Percentiles rank a stretch among this genome's conserved stretches.
These are phyloP conservation scores for Drosophila arizonae DNA, from an alignment of 1,140 invertebrate genomes.

Conservation along the genomic window DNA sequence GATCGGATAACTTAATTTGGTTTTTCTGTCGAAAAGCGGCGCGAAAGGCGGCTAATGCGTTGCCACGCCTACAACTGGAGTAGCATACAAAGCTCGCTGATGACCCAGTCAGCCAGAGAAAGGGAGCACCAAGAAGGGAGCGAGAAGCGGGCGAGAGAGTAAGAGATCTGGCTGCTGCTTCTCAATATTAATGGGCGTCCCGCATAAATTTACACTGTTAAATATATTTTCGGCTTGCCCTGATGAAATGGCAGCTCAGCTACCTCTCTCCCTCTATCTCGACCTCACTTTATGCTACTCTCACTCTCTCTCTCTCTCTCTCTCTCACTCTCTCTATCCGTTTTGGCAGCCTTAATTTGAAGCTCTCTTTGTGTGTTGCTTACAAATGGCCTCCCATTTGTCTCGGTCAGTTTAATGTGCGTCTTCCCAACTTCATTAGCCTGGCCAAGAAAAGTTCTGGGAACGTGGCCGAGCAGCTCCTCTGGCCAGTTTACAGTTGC, in stretches of 20 bases:
- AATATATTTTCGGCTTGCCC: slow-evolving; percentile 28
- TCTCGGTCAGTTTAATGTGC: slow-evolving; percentile 73
- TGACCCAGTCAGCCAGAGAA: slow-evolving; percentile 21
- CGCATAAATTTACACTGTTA: slow-evolving; percentile 44
- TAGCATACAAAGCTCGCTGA: slow-evolving; percentile 10
- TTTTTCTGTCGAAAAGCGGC: slow-evolving; percentile 47
- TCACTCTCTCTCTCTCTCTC: not conserved
- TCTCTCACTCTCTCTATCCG: not conserved
- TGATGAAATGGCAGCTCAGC: slow-evolving; percentile 21
- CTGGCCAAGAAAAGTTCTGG: slow-evolving; percentile 38
- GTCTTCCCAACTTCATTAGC: slow-evolving; percentile 65
- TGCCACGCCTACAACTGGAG: slow-evolving; percentile 44
- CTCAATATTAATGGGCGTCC: slow-evolving; percentile 29
- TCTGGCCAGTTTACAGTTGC: slow-evolving; percentile 28
- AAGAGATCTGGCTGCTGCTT: not conserved
- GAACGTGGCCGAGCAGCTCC: slow-evolving; percentile 28
- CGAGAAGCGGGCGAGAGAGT: not conserved
- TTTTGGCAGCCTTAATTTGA: slow-evolving; percentile 42
- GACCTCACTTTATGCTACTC: not conserved
- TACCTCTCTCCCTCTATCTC: not conserved
- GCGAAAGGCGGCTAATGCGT: slow-evolving; percentile 44
- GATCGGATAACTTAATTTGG: slow-evolving; percentile 41
- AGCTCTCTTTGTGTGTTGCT: slow-evolving; percentile 49
- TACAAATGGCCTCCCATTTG: slow-evolving; percentile 66
- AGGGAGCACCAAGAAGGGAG: not conserved